Evolutionary conservation across 2,797 vertebrate species (phyloP), one percentile per base, ranked within the genome.

Genomic region (Coregonus ussuriensis): DNA sequence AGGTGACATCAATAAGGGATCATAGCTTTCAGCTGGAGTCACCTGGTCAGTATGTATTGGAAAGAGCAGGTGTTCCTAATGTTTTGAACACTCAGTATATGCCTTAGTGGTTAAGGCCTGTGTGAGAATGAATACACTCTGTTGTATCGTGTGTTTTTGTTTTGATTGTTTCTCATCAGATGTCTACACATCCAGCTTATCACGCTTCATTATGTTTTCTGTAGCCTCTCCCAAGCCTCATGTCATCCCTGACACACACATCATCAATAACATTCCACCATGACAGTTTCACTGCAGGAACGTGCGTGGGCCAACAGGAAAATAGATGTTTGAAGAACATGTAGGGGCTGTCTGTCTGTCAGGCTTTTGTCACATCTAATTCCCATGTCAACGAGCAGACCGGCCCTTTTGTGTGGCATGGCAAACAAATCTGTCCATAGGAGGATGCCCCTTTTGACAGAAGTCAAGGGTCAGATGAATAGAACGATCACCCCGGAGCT

Each of bases 301-400:
- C 18, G 18, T 21, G 18, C 4, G 54, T 9, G 54, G 33, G 4
- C 31, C 56, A 63, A 74, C 56, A 63, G 56, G 72, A 74, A 74
- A 41, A 74, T 35, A 41, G 56, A 33, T 63, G n/a, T 63, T 37
- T 74, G 56, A 63, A 25, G 72, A 62, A 3, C 35, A n/a, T 37
- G 56, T n/a, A 25, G 56, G n/a, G 31, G 14, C 54, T 41, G 33
- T 74, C 54, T 41, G 33, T 74, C 72, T 74, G 56, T 63, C 72
- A 7, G 33, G n/a, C 56, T 63, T 41, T 74, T 74, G 72, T 74
- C 56, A 31, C 11, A 4, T 74, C n/a, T 74, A 74, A 74, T 74
- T 62, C 72, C 72, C 72, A 47, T 74, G 72, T 74, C 56, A 74
- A 6, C 35, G 33, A 41, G 33, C 35, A 5, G 18, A 3, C 33